phyloP scores from a whole-genome alignment of 2,797 vertebrate species.

The Acridotheres tristis region DNA sequence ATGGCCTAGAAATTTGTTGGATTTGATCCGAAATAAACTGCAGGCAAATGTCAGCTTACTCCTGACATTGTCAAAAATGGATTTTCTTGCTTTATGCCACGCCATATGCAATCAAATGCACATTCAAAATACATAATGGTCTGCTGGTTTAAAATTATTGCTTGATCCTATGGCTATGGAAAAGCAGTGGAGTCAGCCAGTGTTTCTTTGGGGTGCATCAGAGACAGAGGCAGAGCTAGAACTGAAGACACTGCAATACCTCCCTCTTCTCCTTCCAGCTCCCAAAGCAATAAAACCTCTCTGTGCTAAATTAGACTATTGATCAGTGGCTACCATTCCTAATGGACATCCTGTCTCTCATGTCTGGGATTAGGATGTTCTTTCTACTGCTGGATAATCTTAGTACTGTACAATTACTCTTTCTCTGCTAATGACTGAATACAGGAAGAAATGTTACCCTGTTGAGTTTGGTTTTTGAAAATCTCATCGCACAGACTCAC shows the following conservation, averaged over 20 bases:
- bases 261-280: constrained; percentile 38
- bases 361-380: constrained; percentile 62
- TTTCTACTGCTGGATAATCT: constrained; percentile 49
- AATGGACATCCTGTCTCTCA: constrained; percentile 64
- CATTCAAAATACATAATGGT: constrained; percentile 43
- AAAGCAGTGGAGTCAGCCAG: constrained; percentile 48
- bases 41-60: constrained; percentile 36
- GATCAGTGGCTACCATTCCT: constrained; percentile 64
- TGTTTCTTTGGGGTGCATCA: constrained; percentile 40
- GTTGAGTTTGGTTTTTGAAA: constrained; percentile 4
- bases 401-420: neutral
- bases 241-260: constrained; percentile 59
- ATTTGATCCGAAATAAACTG: neutral
- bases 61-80: constrained; percentile 41
- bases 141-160: constrained; percentile 44
- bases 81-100: constrained; percentile 45
- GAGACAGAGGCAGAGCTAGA: neutral
- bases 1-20: neutral
- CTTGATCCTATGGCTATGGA: constrained; percentile 21
- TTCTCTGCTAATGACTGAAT: constrained; percentile 45
- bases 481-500: neutral
- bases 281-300: constrained; percentile 66
- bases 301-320: constrained; percentile 63
- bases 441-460: constrained; percentile 24
- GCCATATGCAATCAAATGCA: constrained; percentile 1